Conservation (phyloP, 1,140 invertebrate genomes). For the Procambarus virginalis region DNA sequence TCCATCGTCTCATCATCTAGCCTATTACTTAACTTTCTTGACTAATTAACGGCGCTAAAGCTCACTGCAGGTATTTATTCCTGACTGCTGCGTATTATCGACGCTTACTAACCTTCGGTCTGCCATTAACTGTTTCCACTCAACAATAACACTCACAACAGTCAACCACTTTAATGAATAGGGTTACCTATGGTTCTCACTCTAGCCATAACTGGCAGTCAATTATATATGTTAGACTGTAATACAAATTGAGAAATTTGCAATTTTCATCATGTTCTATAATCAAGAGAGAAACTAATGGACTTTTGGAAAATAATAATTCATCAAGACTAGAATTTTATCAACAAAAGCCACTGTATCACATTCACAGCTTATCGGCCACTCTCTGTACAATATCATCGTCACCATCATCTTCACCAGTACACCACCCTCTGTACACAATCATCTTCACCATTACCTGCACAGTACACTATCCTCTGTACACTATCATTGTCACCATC, state of each 20-base stretch:
- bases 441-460: not conserved
- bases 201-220: not conserved
- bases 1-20: not conserved
- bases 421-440: not conserved
- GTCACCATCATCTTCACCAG: conserved; percentile 8
- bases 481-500: not conserved
- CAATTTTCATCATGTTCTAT: too few relatives aligned
- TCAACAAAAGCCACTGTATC: not conserved
- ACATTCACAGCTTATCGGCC: not conserved
- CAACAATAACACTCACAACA: not conserved
- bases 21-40: not conserved
- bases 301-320: too few relatives aligned
- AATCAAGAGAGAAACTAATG: too few relatives aligned
- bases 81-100: not conserved
- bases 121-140: not conserved
- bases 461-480: not conserved
- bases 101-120: not conserved
- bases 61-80: not conserved
- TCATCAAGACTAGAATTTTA: not conserved
- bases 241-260: too few relatives aligned
- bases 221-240: too few relatives aligned
- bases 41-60: not conserved
- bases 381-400: not conserved
- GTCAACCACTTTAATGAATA: not conserved
- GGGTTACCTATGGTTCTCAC: not conserved